These are phyloP conservation scores for Heliconius sara DNA, from an alignment of 2,888 invertebrate genomes.

Conservation along the genomic window DNA sequence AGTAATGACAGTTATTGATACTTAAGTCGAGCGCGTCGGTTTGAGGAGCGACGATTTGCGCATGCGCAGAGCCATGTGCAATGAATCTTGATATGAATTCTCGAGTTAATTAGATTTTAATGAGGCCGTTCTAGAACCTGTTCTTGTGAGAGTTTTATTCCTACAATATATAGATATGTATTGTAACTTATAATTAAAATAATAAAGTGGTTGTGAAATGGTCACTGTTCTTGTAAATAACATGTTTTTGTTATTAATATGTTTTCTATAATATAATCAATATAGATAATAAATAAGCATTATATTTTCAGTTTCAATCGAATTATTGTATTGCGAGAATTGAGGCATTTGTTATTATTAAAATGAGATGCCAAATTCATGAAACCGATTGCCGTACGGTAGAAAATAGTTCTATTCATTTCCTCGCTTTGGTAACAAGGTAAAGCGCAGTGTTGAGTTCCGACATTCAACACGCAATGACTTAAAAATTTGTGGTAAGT, in stretches of 20 bases:
- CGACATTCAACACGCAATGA: not conserved
- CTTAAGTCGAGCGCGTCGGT: slow-evolving; percentile 53
- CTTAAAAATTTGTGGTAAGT: not conserved
- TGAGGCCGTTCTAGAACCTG: slow-evolving; percentile 62
- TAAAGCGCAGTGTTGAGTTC: not conserved
- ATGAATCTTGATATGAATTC: slow-evolving; percentile 62
- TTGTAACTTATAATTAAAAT: not conserved
- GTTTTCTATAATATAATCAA: not conserved
- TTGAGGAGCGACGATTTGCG: slow-evolving; percentile 50
- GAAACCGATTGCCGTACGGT: not conserved
- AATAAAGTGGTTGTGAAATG: slow-evolving; percentile 8
- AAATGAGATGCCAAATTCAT: not conserved
- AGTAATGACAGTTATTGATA: slow-evolving; percentile 81
- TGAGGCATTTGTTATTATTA: not conserved
- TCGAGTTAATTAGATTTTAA: slow-evolving; percentile 77
- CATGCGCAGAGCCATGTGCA: slow-evolving; percentile 61
- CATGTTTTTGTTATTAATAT: not conserved
- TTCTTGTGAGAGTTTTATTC: slow-evolving; percentile 30
- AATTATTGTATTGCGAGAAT: not conserved
- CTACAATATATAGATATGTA: not conserved
- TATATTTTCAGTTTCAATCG: not conserved
- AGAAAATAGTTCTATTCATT: not conserved
- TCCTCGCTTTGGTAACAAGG: not conserved
- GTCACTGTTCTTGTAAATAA: not conserved
- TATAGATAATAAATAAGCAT: not conserved